Percentiles rank a stretch among this genome's conserved stretches.
phyloP scores from a whole-genome alignment of 2,797 vertebrate genomes.

The Triplophysa yarkandensis region DNA sequence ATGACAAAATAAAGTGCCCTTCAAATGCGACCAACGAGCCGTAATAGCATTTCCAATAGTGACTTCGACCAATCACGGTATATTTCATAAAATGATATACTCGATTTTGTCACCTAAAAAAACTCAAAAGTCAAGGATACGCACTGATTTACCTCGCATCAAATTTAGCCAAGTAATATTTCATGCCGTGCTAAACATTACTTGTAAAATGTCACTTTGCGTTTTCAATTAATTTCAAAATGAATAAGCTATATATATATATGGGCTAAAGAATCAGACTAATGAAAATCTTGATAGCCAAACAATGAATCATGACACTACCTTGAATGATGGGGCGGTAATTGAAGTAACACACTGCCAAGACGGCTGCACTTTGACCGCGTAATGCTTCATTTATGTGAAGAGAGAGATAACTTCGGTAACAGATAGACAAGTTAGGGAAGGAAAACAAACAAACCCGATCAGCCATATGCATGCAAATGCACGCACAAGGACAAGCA shows the following conservation, averaged over 20 bases:
- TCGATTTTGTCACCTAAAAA: slow-evolving; percentile 73
- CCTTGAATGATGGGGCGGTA: slow-evolving; percentile 69
- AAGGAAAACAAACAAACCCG: slow-evolving; percentile 52
- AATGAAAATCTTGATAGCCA: slow-evolving; percentile 69
- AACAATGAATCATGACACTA: slow-evolving; percentile 76
- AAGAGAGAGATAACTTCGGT: slow-evolving; percentile 54
- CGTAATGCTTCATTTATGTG: slow-evolving; percentile 60
- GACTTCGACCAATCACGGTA: slow-evolving; percentile 55
- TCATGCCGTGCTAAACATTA: slow-evolving; percentile 86
- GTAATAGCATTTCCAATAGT: slow-evolving; percentile 36
- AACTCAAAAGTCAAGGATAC: slow-evolving; percentile 73
- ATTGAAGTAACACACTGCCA: slow-evolving; percentile 66
- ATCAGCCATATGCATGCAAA: slow-evolving; percentile 50
- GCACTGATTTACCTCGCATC: slow-evolving; percentile 74
- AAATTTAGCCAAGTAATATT: slow-evolving; percentile 78
- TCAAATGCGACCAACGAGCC: slow-evolving; percentile 52
- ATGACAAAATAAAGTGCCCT: slow-evolving; percentile 48
- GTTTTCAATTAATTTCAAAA: slow-evolving; percentile 87
- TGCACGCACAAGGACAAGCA: slow-evolving; percentile 26
- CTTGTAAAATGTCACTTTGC: slow-evolving; percentile 89
- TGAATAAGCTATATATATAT: slow-evolving; percentile 83
- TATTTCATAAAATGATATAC: slow-evolving; percentile 69
- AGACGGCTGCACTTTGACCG: slow-evolving; percentile 60
- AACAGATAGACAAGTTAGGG: slow-evolving; percentile 48
- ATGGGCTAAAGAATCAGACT: slow-evolving; percentile 74